phyloP scores from a whole-genome alignment of 2,797 vertebrate species.

The Schizopygopsis malacanthus region DNA sequence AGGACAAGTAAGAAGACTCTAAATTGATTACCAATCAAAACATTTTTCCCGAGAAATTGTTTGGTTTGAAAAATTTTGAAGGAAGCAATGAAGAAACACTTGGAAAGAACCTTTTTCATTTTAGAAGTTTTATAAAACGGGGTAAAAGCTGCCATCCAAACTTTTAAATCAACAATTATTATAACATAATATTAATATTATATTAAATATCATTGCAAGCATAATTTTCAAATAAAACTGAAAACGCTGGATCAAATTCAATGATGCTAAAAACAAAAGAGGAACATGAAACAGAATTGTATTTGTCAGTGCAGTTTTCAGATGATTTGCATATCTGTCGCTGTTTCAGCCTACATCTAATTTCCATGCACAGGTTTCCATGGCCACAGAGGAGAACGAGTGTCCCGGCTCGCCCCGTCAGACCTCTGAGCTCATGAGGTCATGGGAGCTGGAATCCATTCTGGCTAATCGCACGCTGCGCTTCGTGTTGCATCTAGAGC shows the following conservation, averaged over 20 bases:
- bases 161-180: neutral
- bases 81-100: neutral
- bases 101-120: neutral
- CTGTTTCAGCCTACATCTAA: constrained; percentile 3
- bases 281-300: no score
- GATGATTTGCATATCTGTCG: neutral
- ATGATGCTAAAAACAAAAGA: neutral
- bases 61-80: neutral
- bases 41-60: neutral
- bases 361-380: constrained; percentile 23
- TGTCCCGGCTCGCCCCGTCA: constrained; percentile 58
- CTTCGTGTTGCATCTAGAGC: constrained; percentile 84
- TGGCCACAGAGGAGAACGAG: constrained; percentile 60
- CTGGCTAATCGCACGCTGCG: constrained; percentile 67
- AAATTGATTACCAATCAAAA: neutral
- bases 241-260: neutral
- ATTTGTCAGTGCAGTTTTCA: neutral
- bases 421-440: constrained; percentile 72
- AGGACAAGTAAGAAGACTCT: neutral
- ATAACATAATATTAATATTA: neutral
- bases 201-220: neutral
- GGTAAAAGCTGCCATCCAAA: neutral
- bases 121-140: neutral
- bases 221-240: neutral
- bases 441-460: constrained; percentile 82